These are phyloP conservation scores for Peromyscus polionotus DNA, from an alignment of 2,113 vertebrate genomes.

Conservation along the genomic window DNA sequence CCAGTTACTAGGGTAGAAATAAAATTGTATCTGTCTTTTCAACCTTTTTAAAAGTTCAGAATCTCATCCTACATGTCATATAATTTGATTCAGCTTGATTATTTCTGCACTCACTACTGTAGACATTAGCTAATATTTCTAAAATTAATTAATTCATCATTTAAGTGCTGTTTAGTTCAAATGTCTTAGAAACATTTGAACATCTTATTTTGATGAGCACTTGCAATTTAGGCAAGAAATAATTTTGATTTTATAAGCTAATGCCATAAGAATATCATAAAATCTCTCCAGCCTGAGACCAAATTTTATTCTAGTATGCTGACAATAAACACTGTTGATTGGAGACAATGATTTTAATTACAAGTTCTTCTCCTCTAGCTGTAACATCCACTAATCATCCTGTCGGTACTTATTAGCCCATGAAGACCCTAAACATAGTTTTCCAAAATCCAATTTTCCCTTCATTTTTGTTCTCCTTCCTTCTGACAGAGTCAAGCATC, in stretches of 20 bases:
- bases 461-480: neutral
- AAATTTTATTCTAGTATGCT: neutral
- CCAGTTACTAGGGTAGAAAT: slow-evolving; percentile 8
- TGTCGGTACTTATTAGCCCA: neutral
- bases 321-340: neutral
- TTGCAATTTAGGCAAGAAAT: neutral
- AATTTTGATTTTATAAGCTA: neutral
- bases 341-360: neutral
- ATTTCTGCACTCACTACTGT: neutral
- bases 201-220: neutral
- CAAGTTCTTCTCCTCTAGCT: neutral
- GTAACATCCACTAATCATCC: neutral
- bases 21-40: neutral
- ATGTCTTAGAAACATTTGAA: neutral
- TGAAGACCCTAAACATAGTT: neutral
- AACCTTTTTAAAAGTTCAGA: neutral
- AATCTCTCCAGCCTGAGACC: neutral
- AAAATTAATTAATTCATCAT: slow-evolving; percentile 8
- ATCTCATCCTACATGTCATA: neutral
- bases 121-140: neutral
- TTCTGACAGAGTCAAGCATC: neutral
- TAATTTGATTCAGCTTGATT: neutral
- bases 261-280: neutral
- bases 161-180: neutral
- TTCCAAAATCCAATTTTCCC: neutral